Evolutionary conservation across 1,140 invertebrate species (phyloP).

Genomic region (Thaumetopoea pityocampa): DNA sequence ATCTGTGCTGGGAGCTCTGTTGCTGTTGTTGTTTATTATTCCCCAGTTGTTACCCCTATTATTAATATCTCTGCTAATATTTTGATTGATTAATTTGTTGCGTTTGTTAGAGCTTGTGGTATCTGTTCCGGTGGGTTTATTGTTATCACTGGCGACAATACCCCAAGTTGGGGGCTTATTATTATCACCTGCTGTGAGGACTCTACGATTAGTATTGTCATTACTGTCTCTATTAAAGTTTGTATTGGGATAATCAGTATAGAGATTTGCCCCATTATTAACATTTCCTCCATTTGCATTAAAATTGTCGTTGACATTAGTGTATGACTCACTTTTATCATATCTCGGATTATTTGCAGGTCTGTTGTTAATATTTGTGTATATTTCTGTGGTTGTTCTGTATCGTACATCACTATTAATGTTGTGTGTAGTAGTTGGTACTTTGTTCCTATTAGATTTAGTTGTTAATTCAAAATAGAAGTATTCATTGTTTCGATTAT

Average conservation of each 20-base stretch:
- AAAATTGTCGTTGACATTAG: too few species aligned
- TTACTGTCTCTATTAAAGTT: too few species aligned
- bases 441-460: background rate
- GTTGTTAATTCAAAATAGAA: constrained; percentile 8
- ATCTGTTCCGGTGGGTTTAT: background rate
- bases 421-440: too few species aligned
- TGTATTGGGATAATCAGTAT: too few species aligned
- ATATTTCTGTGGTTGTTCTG: background rate
- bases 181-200: too few species aligned
- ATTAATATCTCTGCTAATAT: constrained; percentile 1
- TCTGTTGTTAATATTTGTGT: background rate
- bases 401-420: too few species aligned
- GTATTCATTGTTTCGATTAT: constrained; percentile 2
- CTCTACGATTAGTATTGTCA: too few species aligned
- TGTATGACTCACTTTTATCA: too few species aligned
- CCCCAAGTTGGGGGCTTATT: too few species aligned
- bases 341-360: too few species aligned
- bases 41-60: background rate
- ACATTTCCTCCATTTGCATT: too few species aligned
- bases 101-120: background rate
- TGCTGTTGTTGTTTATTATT: background rate
- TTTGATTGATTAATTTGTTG: background rate
- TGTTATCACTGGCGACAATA: background rate
- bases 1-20: background rate
- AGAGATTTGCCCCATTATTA: too few species aligned